Conservation (phyloP, 30 jellyfish, hydroid and myxozoan species). For the Hydractinia symbiolongicarpus region DNA sequence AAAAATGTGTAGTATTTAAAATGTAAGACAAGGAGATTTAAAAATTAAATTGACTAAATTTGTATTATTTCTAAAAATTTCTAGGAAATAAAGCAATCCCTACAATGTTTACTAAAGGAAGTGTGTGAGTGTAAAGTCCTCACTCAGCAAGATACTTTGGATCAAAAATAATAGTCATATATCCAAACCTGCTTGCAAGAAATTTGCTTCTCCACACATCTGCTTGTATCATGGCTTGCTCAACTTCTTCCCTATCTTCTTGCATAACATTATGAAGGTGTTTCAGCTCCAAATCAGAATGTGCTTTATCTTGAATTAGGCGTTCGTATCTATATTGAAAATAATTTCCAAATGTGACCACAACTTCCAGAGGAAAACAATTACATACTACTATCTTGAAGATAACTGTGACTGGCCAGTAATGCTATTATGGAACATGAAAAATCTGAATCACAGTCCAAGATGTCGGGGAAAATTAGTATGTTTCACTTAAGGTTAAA, state of each 20-base stretch:
- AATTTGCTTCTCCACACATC: constrained; percentile 92
- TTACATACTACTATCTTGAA: background rate
- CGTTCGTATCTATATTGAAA: constrained; percentile 38
- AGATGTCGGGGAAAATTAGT: too few relatives aligned
- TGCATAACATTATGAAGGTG: constrained; percentile 36
- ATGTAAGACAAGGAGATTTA: too few relatives aligned
- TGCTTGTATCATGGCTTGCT: constrained; percentile 47
- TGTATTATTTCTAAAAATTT: background rate
- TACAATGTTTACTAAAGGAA: too few relatives aligned
- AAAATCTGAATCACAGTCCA: background rate
- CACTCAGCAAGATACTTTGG: too few relatives aligned
- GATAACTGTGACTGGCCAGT: background rate
- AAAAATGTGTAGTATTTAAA: too few relatives aligned
- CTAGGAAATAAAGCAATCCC: background rate
- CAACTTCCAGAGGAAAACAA: too few relatives aligned
- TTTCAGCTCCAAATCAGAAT: constrained; percentile 40
- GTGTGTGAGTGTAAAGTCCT: too few relatives aligned
- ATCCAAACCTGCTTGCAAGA: constrained; percentile 60
- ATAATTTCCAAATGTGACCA: background rate
- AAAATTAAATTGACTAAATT: background rate
- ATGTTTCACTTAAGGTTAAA: too few relatives aligned
- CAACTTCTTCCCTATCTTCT: constrained; percentile 56
- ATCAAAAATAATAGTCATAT: too few relatives aligned
- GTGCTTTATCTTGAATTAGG: constrained; percentile 43
- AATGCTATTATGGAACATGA: background rate